These are phyloP conservation scores for Lepilemur ruficaudatus DNA, from an alignment of 2,797 vertebrate genomes.

Conservation along the genomic window DNA sequence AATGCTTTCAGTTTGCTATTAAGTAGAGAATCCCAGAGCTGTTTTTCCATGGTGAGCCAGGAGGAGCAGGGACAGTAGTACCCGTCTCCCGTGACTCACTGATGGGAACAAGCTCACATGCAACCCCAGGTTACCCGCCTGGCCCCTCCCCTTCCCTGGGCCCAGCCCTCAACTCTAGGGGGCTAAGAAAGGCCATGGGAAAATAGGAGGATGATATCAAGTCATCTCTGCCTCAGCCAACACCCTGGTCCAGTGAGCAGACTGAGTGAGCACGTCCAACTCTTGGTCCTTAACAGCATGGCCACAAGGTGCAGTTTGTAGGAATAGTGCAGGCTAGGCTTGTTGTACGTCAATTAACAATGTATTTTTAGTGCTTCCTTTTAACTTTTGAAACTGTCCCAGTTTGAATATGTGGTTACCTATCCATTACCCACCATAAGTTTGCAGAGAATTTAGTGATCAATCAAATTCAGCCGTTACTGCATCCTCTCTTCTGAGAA, in stretches of 20 bases:
- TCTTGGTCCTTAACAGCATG: background rate
- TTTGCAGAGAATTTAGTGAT: background rate
- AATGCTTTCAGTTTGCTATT: background rate
- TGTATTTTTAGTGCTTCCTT: background rate
- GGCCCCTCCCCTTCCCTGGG: background rate
- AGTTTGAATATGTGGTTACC: background rate
- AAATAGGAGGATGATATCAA: background rate
- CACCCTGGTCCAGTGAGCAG: background rate
- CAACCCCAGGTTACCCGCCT: background rate
- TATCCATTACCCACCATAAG: background rate
- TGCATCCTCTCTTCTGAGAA: background rate
- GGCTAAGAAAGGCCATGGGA: background rate
- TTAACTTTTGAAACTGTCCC: background rate
- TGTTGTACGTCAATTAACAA: background rate
- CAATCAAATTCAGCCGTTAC: background rate
- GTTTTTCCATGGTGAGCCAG: background rate
- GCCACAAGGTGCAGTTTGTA: background rate
- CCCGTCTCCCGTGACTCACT: background rate
- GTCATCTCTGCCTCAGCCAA: background rate
- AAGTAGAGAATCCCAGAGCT: background rate
- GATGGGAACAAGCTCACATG: background rate
- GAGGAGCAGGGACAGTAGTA: background rate
- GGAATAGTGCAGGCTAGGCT: background rate
- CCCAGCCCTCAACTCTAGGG: background rate
- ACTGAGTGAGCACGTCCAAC: accelerated